Conservation (phyloP, 2,113 vertebrate species). For the Physeter macrocephalus region DNA sequence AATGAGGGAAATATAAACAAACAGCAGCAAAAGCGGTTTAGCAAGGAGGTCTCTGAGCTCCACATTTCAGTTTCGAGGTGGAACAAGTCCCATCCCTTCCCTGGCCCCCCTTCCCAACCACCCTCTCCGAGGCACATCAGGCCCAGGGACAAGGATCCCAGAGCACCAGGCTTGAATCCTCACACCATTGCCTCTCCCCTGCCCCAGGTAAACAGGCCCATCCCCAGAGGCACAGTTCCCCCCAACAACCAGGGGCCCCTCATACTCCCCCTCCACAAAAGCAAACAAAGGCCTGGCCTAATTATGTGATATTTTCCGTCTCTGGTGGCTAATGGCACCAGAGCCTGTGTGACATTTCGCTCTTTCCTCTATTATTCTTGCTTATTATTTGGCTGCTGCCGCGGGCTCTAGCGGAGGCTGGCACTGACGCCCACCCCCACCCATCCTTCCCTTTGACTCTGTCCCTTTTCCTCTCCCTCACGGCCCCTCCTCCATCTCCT, state of each 20-base stretch:
- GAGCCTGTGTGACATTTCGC: conserved; percentile 79
- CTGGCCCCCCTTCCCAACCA: background rate
- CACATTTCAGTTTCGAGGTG: background rate
- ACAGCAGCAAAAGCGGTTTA: conserved; percentile 30
- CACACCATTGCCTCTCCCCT: too few relatives aligned
- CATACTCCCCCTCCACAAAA: conserved; percentile 62
- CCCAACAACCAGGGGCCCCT: background rate
- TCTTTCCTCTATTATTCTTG: conserved; percentile 82
- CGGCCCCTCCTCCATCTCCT: background rate
- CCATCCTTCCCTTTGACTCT: background rate
- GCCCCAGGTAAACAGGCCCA: background rate
- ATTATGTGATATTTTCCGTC: conserved; percentile 84
- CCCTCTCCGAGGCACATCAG: accelerated
- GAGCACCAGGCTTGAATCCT: background rate
- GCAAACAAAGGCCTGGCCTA: conserved; percentile 81
- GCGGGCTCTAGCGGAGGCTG: conserved; percentile 58
- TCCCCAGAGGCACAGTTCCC: background rate
- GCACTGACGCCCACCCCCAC: background rate
- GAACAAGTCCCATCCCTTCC: background rate
- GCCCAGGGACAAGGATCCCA: background rate
- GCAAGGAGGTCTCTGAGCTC: background rate
- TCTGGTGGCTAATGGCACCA: conserved; percentile 80
- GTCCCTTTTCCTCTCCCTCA: background rate
- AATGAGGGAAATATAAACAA: conserved; percentile 70
- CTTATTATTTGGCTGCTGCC: conserved; percentile 78